phyloP scores from a whole-genome alignment of 2,888 invertebrate species.

The Dermolepida albohirtum region DNA sequence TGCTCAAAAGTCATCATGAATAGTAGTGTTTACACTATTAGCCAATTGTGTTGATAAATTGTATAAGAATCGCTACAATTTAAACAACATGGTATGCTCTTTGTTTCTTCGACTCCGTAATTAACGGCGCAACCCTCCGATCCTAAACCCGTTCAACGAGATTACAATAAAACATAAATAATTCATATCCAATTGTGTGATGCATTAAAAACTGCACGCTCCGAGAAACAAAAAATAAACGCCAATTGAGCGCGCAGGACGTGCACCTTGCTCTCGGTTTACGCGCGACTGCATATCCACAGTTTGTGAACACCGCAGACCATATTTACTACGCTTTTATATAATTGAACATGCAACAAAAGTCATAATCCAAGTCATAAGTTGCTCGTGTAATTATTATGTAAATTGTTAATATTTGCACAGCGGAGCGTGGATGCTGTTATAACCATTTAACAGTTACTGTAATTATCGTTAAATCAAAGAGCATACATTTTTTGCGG shows the following conservation, averaged over 20 bases:
- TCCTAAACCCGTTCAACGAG: neutral
- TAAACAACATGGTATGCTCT: too few species aligned
- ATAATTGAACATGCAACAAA: constrained; percentile 33
- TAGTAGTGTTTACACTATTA: too few species aligned
- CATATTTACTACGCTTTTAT: constrained; percentile 20
- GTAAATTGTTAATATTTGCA: constrained; percentile 36
- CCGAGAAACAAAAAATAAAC: constrained; percentile 4
- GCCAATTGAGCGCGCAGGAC: constrained; percentile 8
- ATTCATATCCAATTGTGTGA: constrained; percentile 28
- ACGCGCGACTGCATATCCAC: constrained; percentile 21
- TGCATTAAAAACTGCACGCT: constrained; percentile 20
- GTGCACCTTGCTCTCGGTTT: constrained; percentile 27
- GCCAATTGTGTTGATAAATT: too few species aligned
- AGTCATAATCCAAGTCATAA: constrained; percentile 24
- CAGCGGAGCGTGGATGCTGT: constrained; percentile 36
- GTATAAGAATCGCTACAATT: too few species aligned
- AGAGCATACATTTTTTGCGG: constrained; percentile 4
- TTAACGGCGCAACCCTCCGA: constrained; percentile 3
- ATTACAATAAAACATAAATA: constrained; percentile 15
- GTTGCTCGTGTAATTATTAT: constrained; percentile 25
- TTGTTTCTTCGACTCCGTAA: constrained; percentile 6
- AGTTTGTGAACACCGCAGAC: constrained; percentile 20
- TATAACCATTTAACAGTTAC: constrained; percentile 38
- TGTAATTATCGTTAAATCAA: constrained; percentile 30
- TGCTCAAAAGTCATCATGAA: too few species aligned